Base-by-base conservation (phyloP, 2,113 vertebrate species). In the Gasterosteus nipponicus region DNA sequence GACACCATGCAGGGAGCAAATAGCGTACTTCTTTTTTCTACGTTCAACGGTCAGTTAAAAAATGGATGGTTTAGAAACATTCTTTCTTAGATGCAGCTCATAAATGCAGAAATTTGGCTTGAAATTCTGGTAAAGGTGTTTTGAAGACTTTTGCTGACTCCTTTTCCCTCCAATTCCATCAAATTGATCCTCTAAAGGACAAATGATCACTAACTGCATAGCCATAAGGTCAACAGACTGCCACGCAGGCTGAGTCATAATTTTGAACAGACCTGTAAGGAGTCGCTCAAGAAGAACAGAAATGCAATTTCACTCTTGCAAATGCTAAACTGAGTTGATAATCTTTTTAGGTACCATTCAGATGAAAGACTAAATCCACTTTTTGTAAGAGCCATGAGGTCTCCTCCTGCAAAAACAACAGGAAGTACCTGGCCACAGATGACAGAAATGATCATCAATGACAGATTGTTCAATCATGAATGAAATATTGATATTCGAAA, bases 1-100 rank as follows among this genome's bases (percentile, higher is more conserved):
- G 26, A 60, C 4, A 70, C 41, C 65, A 58, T 19, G 15, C 33
- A 9, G 41, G 5, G 31, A 75, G 71, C 67, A 64, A 57, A 18
- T 61, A 31, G 31, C 7, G 39, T 49, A 22, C 9, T 26, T 7
- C 14, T 53, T 11, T 58, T 31, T 29, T 72, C 61, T 31, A 66
- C n/a, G 53, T 29, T 72, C 61, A 22, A 70, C 16, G 53, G 56
- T 46, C 35, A 10, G 7, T 54, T 38, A 60, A 73, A 44, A 9
- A 11, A 38, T n/a, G 10, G 29, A 59, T 33, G 10, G 57, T 29
- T 3, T 29, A 11, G 8, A 56, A 31, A 33, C 1, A 1, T 15
- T 42, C 26, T 10, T 26, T 59, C 15, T 18, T 26, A 3, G 7
- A 0, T 39, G 31, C 10, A 26, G 14, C 35, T 10, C 8, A 10